Percentiles rank a stretch among this genome's conserved stretches.
Evolutionary conservation across 1,140 invertebrate genomes (phyloP).

Genomic region (Pachyrhynchus sulphureomaculatus): DNA sequence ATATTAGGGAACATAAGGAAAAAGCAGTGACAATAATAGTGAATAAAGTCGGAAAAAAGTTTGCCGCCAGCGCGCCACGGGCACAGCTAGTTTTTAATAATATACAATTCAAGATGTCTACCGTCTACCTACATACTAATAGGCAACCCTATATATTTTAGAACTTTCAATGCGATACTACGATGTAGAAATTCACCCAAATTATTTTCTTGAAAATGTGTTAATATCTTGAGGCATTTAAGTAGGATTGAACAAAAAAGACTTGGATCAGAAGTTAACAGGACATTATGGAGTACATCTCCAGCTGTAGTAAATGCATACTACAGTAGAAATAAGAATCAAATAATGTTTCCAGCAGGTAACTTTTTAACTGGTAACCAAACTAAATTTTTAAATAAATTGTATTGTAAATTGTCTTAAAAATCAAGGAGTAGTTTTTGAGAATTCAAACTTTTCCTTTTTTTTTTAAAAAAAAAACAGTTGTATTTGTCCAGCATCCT

Average conservation of each 20-base stretch:
- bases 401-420: no score
- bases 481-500: no score
- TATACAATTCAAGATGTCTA: no score
- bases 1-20: no score
- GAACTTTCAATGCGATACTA: constrained; percentile 55
- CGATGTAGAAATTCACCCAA: constrained; percentile 70
- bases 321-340: constrained; percentile 93
- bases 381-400: no score
- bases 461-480: neutral
- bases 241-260: constrained; percentile 68
- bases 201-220: constrained; percentile 88
- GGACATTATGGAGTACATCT: constrained; percentile 87
- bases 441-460: neutral
- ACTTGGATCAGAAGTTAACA: constrained; percentile 72
- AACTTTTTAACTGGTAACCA: neutral
- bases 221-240: constrained; percentile 71
- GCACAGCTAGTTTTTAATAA: no score
- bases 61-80: no score
- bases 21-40: no score
- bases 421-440: neutral
- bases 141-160: constrained; percentile 48
- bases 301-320: constrained; percentile 94
- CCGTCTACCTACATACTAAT: no score
- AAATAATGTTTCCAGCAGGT: constrained; percentile 65
- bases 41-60: no score